A percentile compares a stretch with the other conserved stretches of the same genome.
Evolutionary conservation across 2,113 vertebrate genomes (phyloP).

Genomic region (Sturnira hondurensis): DNA sequence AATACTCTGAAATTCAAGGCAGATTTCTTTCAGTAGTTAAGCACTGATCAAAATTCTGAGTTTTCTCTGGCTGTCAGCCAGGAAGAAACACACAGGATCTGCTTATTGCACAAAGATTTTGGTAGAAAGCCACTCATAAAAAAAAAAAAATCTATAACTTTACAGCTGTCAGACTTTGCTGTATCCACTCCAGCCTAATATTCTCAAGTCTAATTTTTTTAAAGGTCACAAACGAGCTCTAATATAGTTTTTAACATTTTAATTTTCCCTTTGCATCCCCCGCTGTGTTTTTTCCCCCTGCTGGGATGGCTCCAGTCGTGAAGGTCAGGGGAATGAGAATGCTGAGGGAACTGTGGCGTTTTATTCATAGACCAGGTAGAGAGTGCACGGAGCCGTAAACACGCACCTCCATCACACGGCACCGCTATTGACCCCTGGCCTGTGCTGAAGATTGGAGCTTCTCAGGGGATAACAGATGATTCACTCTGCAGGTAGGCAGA

Average conservation of each 20-base stretch:
- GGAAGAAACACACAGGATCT: constrained; percentile 64
- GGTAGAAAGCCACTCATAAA: constrained; percentile 35
- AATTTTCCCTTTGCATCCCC: constrained; percentile 55
- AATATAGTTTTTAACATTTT: constrained; percentile 70
- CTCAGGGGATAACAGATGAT: constrained; percentile 43
- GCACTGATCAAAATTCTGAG: constrained; percentile 73
- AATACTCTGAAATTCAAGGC: constrained; percentile 53
- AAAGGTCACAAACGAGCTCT: constrained; percentile 59
- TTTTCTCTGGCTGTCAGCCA: constrained; percentile 70
- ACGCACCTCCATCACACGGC: accelerated
- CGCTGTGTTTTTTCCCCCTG: not conserved
- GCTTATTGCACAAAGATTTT: constrained; percentile 66
- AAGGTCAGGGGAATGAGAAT: constrained; percentile 62
- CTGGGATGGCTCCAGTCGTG: not conserved
- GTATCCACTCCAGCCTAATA: constrained; percentile 34
- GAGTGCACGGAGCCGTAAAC: not conserved
- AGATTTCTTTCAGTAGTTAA: constrained; percentile 70
- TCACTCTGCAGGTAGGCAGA: constrained; percentile 53
- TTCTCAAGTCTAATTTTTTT: constrained; percentile 71
- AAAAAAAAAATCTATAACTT: constrained; percentile 62
- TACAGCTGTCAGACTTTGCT: constrained; percentile 66
- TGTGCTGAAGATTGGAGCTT: not conserved
- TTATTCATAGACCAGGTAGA: constrained; percentile 28
- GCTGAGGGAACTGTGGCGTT: not conserved
- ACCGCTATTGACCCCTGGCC: constrained; percentile 7